Base-by-base conservation (phyloP, 2,888 invertebrate species). In the Eumerus sabulonum region DNA sequence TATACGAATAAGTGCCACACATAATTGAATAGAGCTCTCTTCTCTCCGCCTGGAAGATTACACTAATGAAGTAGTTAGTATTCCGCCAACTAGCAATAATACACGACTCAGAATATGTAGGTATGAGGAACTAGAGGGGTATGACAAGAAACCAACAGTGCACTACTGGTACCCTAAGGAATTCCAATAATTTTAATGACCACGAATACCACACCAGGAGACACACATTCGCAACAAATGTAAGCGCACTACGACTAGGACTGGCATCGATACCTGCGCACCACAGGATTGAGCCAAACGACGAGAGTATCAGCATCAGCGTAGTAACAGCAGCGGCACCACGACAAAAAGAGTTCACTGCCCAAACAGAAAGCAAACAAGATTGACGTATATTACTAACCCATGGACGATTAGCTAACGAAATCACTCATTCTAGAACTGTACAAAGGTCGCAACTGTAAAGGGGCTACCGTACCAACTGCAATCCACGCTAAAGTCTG, bases 121-220 rank as follows among this genome's bases (percentile, higher is more conserved):
- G 73, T n/a, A 73, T n/a, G n/a, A n/a, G n/a, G n/a, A n/a, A n/a
- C n/a, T n/a, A n/a, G n/a, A n/a, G n/a, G n/a, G n/a, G n/a, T n/a
- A n/a, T n/a, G n/a, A n/a, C n/a, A n/a, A n/a, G n/a, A n/a, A n/a
- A n/a, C n/a, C n/a, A n/a, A n/a, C n/a, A n/a, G n/a, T n/a, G 72
- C 67, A 67, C 51, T 67, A 54, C 57, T 50, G 77, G 73, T 68
- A 74, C 79, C n/a, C 67, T 51, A 63, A 79, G 74, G 79, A 79
- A 79, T 79, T 74, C 63, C 53, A 68, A 40, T 59, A 42, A 79
- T 68, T 79, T 74, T 79, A 79, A 79, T 74, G 74, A 70, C 60
- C 74, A 77, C 73, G 74, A 68, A 79, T 72, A 64, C 79, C 68
- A 79, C 74, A 54, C 74, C 63, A 74, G 60, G 64, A 74, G 79